phyloP scores from a whole-genome alignment of 1,140 invertebrate genomes.

The Macrobrachium rosenbergii region DNA sequence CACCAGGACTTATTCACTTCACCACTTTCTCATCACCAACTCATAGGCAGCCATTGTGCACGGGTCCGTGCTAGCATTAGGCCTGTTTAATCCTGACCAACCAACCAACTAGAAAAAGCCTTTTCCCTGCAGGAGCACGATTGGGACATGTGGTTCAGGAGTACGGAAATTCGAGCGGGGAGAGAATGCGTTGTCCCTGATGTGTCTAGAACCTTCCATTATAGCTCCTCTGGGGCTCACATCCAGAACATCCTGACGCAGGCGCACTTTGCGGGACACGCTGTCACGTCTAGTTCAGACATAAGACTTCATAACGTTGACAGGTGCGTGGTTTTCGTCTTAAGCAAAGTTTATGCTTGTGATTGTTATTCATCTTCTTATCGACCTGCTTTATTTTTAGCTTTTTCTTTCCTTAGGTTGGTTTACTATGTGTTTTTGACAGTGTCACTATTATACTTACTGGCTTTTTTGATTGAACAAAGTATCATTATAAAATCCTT shows the following conservation, averaged over 20 bases:
- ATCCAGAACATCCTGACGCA: constrained; percentile 52
- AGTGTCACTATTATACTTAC: no score
- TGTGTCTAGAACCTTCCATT: constrained; percentile 62
- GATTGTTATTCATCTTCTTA: no score
- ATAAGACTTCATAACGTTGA: constrained; percentile 43
- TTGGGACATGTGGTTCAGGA: constrained; percentile 65
- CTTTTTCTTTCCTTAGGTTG: no score
- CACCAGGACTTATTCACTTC: neutral
- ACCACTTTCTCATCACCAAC: no score
- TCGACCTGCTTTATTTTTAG: no score
- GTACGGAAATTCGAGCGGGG: constrained; percentile 23
- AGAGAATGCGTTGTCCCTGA: constrained; percentile 62
- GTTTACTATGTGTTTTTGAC: no score
- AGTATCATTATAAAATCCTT: no score
- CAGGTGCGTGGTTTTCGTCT: constrained; percentile 24
- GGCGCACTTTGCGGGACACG: constrained; percentile 58
- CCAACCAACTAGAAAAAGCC: neutral
- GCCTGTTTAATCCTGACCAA: no score
- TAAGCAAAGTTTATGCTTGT: no score
- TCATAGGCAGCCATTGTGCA: no score
- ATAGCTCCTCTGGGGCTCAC: constrained; percentile 48
- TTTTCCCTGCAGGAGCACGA: constrained; percentile 41
- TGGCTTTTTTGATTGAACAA: no score
- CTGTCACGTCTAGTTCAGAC: constrained; percentile 36
- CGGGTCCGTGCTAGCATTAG: no score